These are phyloP conservation scores for Anseranas semipalmata DNA, from an alignment of 2,113 vertebrate species.

Conservation along the genomic window DNA sequence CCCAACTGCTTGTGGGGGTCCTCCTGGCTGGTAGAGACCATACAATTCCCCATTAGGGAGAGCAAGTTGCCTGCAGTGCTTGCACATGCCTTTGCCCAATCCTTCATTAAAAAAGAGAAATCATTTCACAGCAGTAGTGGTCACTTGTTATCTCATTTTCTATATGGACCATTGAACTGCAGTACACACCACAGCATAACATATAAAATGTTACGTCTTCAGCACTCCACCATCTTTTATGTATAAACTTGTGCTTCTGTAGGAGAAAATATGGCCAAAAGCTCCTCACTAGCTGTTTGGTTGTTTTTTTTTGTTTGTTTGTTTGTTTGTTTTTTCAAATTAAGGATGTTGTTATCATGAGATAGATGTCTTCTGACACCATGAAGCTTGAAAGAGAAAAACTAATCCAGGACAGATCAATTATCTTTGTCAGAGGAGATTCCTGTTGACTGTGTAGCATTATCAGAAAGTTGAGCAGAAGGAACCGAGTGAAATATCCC, in stretches of 20 bases:
- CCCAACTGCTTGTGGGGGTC: neutral
- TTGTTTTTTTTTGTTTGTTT: accelerated
- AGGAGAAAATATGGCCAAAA: neutral
- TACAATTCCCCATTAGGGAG: neutral
- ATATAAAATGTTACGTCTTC: neutral
- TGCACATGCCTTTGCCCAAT: accelerated
- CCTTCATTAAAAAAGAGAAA: neutral
- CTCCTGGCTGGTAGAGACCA: neutral
- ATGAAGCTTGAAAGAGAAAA: neutral
- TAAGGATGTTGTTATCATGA: neutral
- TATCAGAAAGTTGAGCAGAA: neutral
- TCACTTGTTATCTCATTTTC: neutral
- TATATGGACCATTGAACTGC: neutral
- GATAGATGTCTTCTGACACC: neutral
- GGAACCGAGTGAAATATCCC: neutral
- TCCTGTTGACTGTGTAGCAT: neutral
- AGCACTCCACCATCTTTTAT: neutral
- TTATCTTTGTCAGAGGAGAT: neutral
- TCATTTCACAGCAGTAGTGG: neutral
- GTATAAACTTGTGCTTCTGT: neutral
- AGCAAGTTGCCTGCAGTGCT: neutral
- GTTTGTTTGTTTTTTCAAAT: accelerated
- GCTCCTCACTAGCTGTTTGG: neutral
- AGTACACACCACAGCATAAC: neutral
- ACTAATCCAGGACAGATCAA: neutral